Evolutionary conservation across 2,888 invertebrate genomes (phyloP), one percentile per base, ranked within the genome.

Genomic region (Synergus gifuensis): DNA sequence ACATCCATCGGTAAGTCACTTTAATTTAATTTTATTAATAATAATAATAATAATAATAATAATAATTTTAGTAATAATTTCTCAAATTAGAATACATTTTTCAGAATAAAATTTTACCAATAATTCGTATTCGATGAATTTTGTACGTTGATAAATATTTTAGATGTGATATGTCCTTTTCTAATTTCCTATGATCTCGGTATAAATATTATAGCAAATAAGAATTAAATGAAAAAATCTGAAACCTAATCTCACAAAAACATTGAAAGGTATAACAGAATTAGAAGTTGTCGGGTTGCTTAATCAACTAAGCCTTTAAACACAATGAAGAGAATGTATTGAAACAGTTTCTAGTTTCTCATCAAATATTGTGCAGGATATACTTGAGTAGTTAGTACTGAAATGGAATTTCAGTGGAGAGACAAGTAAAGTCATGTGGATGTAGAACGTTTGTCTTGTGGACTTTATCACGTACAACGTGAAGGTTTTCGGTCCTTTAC

Each of bases 1-100:
- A 90, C 96, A 96, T 93, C 96, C 96, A 89, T 96, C 96, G 94
- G 96, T 96, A 94, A 95, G 95, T 80, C 16, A 42, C 54, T 22
- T 18, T 22, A 0, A 22, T 22, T 22, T 22, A 22, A 22, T 22
- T 22, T 22, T 22, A 22, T 0, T 22, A 22, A 22, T 22, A 22
- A 22, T 22, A 22, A 22, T 22, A 22, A 22, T 22, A 22, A 22
- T 22, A 22, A 22, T 22, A 22, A 22, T 22, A 22, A 22, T 22
- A 22, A 22, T 67, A 22, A 46, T 67, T 46, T 18, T 44, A 22
- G 22, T 22, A 18, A 12, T 46, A 49, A 16, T 16, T 49, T 49
- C 49, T 49, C 1, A 49, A 22, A 22, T 22, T 22, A 22, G 22
- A 1, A 22, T 22, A 22, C 22, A 1, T 22, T 22, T 22, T 22